Evolutionary conservation across 2,797 vertebrate genomes (phyloP).

Genomic region (Tenualosa thibaudeaui): DNA sequence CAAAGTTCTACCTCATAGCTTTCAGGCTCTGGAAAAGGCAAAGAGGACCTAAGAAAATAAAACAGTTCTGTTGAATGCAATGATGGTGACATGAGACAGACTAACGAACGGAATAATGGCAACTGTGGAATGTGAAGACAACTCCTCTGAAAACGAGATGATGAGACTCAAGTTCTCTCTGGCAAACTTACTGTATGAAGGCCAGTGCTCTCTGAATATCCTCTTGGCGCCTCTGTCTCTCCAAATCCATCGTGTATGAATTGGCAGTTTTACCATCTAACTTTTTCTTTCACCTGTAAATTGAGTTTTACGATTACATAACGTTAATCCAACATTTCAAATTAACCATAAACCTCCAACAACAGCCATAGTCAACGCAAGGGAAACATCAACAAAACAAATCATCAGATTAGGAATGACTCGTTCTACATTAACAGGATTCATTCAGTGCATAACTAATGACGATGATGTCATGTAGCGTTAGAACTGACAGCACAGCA

Average conservation of each 20-base stretch:
- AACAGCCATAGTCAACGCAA: no score
- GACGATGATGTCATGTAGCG: no score
- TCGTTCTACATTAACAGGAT: no score
- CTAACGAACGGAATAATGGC: background rate
- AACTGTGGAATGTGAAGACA: background rate
- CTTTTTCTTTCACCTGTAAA: background rate
- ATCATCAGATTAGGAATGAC: no score
- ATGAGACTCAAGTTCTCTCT: background rate
- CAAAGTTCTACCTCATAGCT: constrained; percentile 84
- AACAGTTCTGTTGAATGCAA: constrained; percentile 4
- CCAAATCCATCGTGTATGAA: constrained; percentile 68
- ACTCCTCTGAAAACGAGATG: background rate
- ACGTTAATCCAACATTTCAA: background rate
- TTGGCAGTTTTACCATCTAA: background rate
- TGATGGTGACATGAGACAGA: background rate
- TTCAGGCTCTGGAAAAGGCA: constrained; percentile 84
- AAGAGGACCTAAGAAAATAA: constrained; percentile 79
- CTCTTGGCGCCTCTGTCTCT: constrained; percentile 84
- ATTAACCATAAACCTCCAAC: no score
- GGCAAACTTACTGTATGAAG: constrained; percentile 87
- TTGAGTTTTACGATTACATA: background rate
- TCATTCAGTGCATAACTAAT: no score
- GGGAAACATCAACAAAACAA: no score
- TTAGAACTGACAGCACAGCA: background rate
- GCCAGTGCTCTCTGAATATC: constrained; percentile 87